Conservation (phyloP, 53 echinoderm and acorn worm species). For the Holothuria leucospilota region DNA sequence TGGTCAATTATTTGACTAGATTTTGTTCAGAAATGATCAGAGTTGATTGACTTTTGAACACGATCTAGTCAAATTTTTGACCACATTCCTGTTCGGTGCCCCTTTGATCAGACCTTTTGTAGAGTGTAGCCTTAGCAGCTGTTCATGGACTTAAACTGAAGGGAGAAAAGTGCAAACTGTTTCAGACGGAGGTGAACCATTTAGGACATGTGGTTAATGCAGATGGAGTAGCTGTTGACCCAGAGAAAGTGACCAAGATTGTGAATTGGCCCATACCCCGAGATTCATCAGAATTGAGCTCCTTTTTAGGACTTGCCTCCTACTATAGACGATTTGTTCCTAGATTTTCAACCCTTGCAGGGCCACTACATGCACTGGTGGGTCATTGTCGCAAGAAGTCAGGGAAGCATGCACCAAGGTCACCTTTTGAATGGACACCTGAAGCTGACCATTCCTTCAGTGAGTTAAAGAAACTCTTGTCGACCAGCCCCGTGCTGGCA, state of each 20-base stretch:
- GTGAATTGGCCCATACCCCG: slow-evolving; percentile 44
- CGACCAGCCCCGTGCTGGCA: slow-evolving; percentile 48
- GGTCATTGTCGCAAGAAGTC: slow-evolving; percentile 43
- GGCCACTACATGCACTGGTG: slow-evolving; percentile 54
- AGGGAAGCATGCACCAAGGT: background rate
- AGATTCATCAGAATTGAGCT: slow-evolving; percentile 31
- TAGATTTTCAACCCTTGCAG: slow-evolving; percentile 52
- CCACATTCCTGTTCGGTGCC: too few species aligned
- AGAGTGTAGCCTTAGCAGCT: too few species aligned
- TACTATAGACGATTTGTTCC: slow-evolving; percentile 65
- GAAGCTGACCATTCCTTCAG: slow-evolving; percentile 56
- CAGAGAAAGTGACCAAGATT: slow-evolving; percentile 53
- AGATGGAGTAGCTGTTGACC: slow-evolving; percentile 53
- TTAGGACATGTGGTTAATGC: slow-evolving; percentile 57
- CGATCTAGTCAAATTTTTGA: too few species aligned
- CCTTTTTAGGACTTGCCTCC: slow-evolving; percentile 65
- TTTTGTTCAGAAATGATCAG: too few species aligned
- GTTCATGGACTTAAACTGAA: slow-evolving; percentile 46
- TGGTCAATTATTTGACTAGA: too few species aligned
- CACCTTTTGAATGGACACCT: slow-evolving; percentile 34
- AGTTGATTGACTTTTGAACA: too few species aligned
- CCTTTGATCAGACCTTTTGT: too few species aligned
- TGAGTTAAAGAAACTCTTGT: slow-evolving; percentile 37
- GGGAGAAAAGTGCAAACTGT: slow-evolving; percentile 47
- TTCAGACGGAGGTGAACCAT: slow-evolving; percentile 48